Base-by-base conservation (phyloP, 2,888 invertebrate genomes). In the Actias luna region DNA sequence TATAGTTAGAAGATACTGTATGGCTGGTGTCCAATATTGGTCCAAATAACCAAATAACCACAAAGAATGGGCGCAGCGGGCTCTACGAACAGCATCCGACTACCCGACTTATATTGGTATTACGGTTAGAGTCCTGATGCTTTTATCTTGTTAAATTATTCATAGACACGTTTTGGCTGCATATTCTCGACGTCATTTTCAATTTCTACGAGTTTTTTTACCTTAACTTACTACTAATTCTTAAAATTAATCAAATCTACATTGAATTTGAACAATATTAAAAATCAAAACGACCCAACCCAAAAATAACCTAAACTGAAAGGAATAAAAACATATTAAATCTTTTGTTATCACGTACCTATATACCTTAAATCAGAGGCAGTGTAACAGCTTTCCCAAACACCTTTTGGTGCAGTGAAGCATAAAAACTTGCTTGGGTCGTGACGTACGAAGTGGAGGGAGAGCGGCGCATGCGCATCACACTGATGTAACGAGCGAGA, bases 391-490 rank as follows among this genome's bases (percentile, higher is more conserved):
- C 16, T 52, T 52, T 52, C 42, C 16, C 50, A 50, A 50, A 50
- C 50, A 27, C 14, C 29, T 55, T 29, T 55, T 10, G 55, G 55
- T 29, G 27, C 8, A 55, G 16, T 29, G 16, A 55, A 63, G 69
- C 73, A 75, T 72, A 71, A 69, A 78, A 74, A 72, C 70, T 75
- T 74, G 68, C 66, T 61, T 55, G 29, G 29, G 29, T 55, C 55
- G 64, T 65, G 58, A 62, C 59, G 31, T 58, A 60, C 50, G 46
- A 50, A 60, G 65, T 58, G 66, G 64, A 52, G 63, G 64, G 64
- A 62, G 61, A 61, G 63, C 66, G 63, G 63, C 73, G 72, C 76
- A 73, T 75, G 75, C 71, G 70, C 69, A 73, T 78, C 77, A 77
- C 79, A 73, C 69, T 75, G 74, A 77, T 76, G 69, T 68, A 64